phyloP scores from a whole-genome alignment of 2,888 invertebrate species.

The Ariolimax columbianus region DNA sequence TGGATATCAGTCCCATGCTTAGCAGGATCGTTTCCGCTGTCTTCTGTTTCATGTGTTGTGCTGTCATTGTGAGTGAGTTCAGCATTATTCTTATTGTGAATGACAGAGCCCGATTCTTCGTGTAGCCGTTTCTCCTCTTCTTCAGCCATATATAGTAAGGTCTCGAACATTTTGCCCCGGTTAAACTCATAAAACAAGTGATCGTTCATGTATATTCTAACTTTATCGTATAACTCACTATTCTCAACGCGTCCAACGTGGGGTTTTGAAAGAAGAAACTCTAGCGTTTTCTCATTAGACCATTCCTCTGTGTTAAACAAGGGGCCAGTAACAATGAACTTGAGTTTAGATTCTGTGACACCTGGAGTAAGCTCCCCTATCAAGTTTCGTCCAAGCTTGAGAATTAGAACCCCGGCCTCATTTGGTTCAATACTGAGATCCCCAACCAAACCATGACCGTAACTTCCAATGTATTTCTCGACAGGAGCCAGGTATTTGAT shows the following conservation, averaged over 20 bases:
- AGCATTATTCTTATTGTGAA: background rate
- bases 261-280: constrained; percentile 16
- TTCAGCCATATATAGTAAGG: constrained; percentile 16
- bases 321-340: constrained; percentile 14
- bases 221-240: constrained; percentile 13
- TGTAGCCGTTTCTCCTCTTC: constrained; percentile 22
- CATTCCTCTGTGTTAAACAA: constrained; percentile 36
- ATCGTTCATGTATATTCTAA: constrained; percentile 28
- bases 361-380: constrained; percentile 31
- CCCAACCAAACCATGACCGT: constrained; percentile 41
- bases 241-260: background rate
- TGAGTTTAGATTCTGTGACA: constrained; percentile 15
- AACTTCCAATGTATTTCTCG: constrained; percentile 32
- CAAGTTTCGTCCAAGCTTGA: constrained; percentile 33
- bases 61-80: background rate
- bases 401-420: constrained; percentile 12
- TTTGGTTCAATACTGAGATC: constrained; percentile 33
- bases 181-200: constrained; percentile 40
- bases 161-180: constrained; percentile 23
- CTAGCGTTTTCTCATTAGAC: constrained; percentile 26
- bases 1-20: background rate
- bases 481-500: constrained; percentile 32
- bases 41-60: background rate
- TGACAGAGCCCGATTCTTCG: background rate
- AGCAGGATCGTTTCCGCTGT: background rate